phyloP scores from a whole-genome alignment of 2,113 vertebrate genomes.

The Gasterosteus nipponicus region DNA sequence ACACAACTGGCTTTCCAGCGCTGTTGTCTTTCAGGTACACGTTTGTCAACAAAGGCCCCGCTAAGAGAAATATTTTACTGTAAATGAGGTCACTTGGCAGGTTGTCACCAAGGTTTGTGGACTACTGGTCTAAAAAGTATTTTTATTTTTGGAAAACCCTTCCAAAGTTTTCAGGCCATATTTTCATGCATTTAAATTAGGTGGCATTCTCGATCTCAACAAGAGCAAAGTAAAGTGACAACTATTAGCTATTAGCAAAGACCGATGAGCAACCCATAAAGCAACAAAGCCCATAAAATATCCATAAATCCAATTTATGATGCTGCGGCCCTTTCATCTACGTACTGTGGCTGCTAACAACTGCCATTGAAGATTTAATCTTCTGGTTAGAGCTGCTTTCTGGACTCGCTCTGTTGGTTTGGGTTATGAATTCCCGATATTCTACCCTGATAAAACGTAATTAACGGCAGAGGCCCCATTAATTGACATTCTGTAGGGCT shows the following conservation, averaged over 20 bases:
- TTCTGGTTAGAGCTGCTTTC: constrained; percentile 12
- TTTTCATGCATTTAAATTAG: constrained; percentile 6
- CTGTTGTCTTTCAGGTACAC: not conserved
- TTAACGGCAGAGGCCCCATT: constrained; percentile 15
- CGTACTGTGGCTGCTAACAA: constrained; percentile 29
- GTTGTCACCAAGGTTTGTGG: not conserved
- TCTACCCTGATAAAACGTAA: constrained; percentile 14
- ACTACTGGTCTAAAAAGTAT: not conserved
- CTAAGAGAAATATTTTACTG: not conserved
- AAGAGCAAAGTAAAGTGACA: constrained; percentile 18
- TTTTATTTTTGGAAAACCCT: not conserved
- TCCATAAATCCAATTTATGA: constrained; percentile 39
- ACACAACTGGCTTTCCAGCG: not conserved
- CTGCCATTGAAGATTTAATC: constrained; percentile 49
- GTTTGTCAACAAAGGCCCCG: not conserved
- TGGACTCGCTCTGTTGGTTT: constrained; percentile 24
- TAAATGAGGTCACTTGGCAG: not conserved
- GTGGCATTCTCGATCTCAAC: not conserved
- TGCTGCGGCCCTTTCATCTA: constrained; percentile 19
- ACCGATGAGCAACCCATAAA: constrained; percentile 29
- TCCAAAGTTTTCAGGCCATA: not conserved
- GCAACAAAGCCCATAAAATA: constrained; percentile 25
- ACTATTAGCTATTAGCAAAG: constrained; percentile 24
- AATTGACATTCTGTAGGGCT: constrained; percentile 30
- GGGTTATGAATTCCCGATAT: constrained; percentile 42